A percentile compares a stretch with the other conserved stretches of the same genome.
These are phyloP conservation scores for Litocranius walleri DNA, from an alignment of 2,113 vertebrate species.

Conservation along the genomic window DNA sequence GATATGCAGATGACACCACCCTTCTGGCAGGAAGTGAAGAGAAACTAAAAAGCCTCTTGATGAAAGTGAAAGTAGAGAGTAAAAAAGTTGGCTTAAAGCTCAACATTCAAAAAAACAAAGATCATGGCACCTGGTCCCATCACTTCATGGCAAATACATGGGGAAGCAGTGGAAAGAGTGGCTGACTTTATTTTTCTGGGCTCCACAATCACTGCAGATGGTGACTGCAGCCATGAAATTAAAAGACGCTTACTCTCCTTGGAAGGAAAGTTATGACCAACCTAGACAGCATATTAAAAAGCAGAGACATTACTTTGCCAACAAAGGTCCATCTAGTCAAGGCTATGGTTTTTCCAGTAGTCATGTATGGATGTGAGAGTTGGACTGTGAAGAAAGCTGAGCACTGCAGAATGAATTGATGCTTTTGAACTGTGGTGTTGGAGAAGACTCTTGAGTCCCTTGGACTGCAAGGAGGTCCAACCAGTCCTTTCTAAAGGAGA, in stretches of 20 bases:
- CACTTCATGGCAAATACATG: background rate
- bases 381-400: background rate
- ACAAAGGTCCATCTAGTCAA: background rate
- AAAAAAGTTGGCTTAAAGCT: too few species aligned
- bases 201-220: background rate
- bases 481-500: background rate
- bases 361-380: background rate
- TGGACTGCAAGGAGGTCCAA: background rate
- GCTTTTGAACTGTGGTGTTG: background rate
- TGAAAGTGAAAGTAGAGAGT: too few species aligned
- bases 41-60: too few species aligned
- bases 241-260: background rate
- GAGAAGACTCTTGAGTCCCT: background rate
- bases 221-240: background rate
- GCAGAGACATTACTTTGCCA: background rate
- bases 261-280: background rate
- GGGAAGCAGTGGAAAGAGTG: background rate
- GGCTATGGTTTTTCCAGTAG: background rate
- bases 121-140: too few species aligned
- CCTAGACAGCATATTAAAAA: background rate
- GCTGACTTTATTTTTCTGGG: accelerated
- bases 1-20: too few species aligned
- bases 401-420: background rate
- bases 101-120: too few species aligned
- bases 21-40: too few species aligned